Evolutionary conservation across 2,113 vertebrate genomes (phyloP), one percentile per base, ranked within the genome.

Genomic region (Gorilla gorilla): DNA sequence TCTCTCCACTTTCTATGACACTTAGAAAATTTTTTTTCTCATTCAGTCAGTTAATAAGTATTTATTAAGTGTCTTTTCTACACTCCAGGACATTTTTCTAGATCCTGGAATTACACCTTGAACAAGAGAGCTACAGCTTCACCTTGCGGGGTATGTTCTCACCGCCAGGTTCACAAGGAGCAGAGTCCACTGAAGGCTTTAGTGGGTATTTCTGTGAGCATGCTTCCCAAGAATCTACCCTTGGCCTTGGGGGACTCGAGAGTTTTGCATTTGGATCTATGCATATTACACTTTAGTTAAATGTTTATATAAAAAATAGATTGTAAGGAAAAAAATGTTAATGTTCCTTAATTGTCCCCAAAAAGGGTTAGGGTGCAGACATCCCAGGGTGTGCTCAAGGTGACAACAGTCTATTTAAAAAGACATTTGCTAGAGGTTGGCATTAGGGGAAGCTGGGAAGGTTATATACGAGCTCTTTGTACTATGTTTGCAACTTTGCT

Each of bases 41-140:
- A 40, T 14, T 68, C 72, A n/a, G 8, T 89, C 38, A 61, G 9
- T 81, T 75, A 94, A 55, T 48, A 27, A 82, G 11, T 81, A 85
- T 64, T 92, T 94, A 92, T 80, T 85, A 96, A 64, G 59, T 82
- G 22, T 25, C 22, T 92, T 78, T 93, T 84, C 45, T 64, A 22
- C 13, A 18, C 18, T 48, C 61, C 61, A 64, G 23, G 22, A 59
- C 22, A 61, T n/a, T 93, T 57, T 64, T 38, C 23, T 72, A 70
- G 45, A 13, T 59, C 59, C 64, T 84, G 13, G 23, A 78, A 50
- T 22, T 55, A 66, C 8, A 59, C 17, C 40, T 57, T 40, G 30
- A 87, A 10, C 9, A 52, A 38, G 40, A 85, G 13, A 73, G 6
- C 52, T 52, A 66, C 45, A 30, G 1, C 1, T 16, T 38, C 6